phyloP scores from a whole-genome alignment of 2,797 vertebrate species.

The Hafferia zeledoni region DNA sequence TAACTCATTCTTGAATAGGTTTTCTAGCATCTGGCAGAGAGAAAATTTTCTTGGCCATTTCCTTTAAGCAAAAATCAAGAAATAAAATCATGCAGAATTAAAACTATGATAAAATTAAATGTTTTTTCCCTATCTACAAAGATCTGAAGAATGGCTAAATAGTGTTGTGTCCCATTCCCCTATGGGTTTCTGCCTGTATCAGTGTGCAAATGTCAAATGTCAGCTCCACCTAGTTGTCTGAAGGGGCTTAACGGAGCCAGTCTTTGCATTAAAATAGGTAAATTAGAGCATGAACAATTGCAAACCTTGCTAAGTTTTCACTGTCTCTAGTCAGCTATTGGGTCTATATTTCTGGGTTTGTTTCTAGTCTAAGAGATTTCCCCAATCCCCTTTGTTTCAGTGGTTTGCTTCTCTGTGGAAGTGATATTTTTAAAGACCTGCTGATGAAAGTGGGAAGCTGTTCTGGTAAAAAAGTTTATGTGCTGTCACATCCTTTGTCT shows the following conservation, averaged over 20 bases:
- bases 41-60: not conserved
- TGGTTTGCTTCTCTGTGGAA: not conserved
- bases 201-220: not conserved
- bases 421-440: not conserved
- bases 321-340: not conserved
- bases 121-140: not conserved
- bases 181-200: not conserved
- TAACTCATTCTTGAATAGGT: not conserved
- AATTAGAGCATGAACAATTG: not conserved
- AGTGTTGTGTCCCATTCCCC: rapidly evolving
- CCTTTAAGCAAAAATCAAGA: not conserved
- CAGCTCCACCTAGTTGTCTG: not conserved
- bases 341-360: not conserved
- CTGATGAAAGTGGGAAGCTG: not conserved
- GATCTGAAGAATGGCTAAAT: not conserved
- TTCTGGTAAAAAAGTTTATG: not conserved
- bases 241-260: not conserved
- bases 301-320: not conserved
- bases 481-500: not conserved
- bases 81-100: not conserved
- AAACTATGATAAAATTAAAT: not conserved
- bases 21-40: not conserved
- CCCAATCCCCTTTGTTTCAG: not conserved
- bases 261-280: not conserved
- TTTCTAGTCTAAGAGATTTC: not conserved